Evolutionary conservation across 2,113 vertebrate genomes (phyloP).

Genomic region (Gavia stellata): DNA sequence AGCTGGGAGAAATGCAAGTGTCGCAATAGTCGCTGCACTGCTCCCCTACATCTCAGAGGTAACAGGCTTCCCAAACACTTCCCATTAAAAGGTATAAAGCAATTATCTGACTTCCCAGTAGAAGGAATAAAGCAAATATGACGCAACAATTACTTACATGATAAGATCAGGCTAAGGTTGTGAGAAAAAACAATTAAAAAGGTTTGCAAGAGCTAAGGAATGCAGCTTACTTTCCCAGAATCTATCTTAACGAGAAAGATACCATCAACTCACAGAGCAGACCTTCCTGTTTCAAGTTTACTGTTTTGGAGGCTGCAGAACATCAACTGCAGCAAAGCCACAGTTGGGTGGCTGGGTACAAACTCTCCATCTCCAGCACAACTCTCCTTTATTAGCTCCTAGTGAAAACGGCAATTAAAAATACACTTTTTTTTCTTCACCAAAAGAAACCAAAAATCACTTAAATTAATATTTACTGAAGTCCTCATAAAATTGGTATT

Average conservation of each 20-base stretch:
- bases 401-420: constrained; percentile 19
- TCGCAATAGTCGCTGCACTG: not conserved
- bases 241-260: not conserved
- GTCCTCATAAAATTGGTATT: constrained; percentile 25
- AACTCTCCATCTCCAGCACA: constrained; percentile 15
- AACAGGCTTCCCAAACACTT: not conserved
- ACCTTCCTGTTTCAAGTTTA: constrained; percentile 30
- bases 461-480: constrained; percentile 52
- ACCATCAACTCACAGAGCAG: not conserved
- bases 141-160: constrained; percentile 26
- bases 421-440: not conserved
- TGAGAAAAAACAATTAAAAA: constrained; percentile 55
- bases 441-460: not conserved
- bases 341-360: not conserved
- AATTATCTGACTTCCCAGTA: constrained; percentile 29
- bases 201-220: constrained; percentile 32
- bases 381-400: not conserved
- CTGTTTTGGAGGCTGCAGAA: not conserved
- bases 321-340: not conserved
- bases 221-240: constrained; percentile 29
- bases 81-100: not conserved
- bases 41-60: not conserved
- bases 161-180: constrained; percentile 19
- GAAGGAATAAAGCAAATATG: constrained; percentile 19
- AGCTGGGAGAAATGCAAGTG: not conserved